phyloP scores from a whole-genome alignment of 1,140 invertebrate genomes.

The Lucilia cuprina region DNA sequence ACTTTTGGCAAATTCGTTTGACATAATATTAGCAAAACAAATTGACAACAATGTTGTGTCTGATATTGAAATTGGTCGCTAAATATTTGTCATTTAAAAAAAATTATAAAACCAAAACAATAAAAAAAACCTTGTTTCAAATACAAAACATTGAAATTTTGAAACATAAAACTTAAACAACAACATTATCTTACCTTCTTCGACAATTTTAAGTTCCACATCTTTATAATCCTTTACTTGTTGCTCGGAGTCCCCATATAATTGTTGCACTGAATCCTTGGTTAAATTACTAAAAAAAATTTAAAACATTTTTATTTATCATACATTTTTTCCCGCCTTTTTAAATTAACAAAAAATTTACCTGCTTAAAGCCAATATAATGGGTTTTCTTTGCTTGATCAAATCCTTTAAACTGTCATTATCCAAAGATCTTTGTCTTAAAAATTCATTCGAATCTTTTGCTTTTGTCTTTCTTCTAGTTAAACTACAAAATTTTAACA shows the following conservation, averaged over 20 bases:
- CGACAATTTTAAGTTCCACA: not conserved
- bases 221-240: not conserved
- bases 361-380: slow-evolving; percentile 20
- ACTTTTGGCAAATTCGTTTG: no score
- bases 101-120: no score
- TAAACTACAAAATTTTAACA: slow-evolving; percentile 25
- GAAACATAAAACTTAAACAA: not conserved
- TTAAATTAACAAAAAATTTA: not conserved
- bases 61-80: no score
- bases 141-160: not conserved
- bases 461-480: slow-evolving; percentile 1
- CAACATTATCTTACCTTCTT: no score
- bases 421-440: not conserved
- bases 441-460: not conserved
- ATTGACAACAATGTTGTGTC: no score
- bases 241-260: not conserved
- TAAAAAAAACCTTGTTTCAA: no score
- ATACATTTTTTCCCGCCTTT: not conserved
- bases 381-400: not conserved
- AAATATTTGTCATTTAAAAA: no score
- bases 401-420: not conserved
- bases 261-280: not conserved
- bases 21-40: no score
- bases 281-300: not conserved
- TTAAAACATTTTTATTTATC: not conserved